These are phyloP conservation scores for Patella caerulea DNA, from an alignment of 2,888 invertebrate species.

Conservation along the genomic window DNA sequence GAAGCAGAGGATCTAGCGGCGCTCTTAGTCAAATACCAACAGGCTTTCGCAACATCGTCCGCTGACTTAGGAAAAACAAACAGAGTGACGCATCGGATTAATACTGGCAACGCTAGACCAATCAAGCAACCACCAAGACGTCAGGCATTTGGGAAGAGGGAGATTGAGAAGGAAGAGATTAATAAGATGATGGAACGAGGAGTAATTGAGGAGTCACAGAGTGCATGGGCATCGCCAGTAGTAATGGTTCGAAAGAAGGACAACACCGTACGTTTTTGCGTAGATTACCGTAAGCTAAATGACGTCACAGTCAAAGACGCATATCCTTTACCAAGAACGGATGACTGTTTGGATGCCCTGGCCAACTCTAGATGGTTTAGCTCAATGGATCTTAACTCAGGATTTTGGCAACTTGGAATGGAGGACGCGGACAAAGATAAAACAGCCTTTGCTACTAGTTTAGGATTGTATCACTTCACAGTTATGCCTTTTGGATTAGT, in stretches of 20 bases:
- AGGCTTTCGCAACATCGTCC: slow-evolving; percentile 29
- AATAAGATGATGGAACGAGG: slow-evolving; percentile 17
- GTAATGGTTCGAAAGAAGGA: slow-evolving; percentile 33
- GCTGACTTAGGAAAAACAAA: slow-evolving; percentile 28
- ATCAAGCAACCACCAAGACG: slow-evolving; percentile 28
- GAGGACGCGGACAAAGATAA: neutral
- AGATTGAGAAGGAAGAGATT: slow-evolving; percentile 23
- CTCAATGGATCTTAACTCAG: slow-evolving; percentile 19
- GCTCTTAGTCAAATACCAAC: slow-evolving; percentile 22
- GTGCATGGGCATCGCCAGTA: slow-evolving; percentile 32
- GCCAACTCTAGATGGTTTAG: slow-evolving; percentile 20
- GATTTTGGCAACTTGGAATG: slow-evolving; percentile 21
- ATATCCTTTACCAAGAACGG: slow-evolving; percentile 27
- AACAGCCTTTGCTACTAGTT: neutral
- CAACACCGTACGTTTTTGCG: slow-evolving; percentile 26
- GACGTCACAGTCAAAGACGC: slow-evolving; percentile 27
- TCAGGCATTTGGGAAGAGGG: slow-evolving; percentile 24
- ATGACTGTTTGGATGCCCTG: slow-evolving; percentile 30
- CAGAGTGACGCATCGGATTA: slow-evolving; percentile 21
- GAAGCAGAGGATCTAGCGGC: slow-evolving; percentile 9
- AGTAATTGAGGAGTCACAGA: slow-evolving; percentile 23
- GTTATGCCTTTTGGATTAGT: slow-evolving; percentile 41
- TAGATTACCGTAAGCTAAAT: slow-evolving; percentile 34
- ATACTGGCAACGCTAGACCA: slow-evolving; percentile 22
- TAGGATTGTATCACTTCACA: neutral